These are phyloP conservation scores for Alfaro cultratus DNA, from an alignment of 2,797 vertebrate genomes.

Conservation along the genomic window DNA sequence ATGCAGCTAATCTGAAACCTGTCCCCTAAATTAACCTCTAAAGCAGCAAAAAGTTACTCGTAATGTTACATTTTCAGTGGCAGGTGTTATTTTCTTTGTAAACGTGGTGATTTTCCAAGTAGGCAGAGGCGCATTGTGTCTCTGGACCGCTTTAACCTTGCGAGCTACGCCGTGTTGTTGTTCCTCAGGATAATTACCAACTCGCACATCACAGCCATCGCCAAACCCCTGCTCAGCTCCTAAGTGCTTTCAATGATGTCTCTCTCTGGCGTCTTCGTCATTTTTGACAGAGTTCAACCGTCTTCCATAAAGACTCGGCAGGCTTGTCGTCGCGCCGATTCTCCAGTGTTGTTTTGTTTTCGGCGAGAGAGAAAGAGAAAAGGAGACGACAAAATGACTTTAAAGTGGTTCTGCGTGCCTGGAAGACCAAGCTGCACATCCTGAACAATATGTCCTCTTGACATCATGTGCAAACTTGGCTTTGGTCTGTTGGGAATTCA, in stretches of 20 bases:
- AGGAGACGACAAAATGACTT: slow-evolving; percentile 9
- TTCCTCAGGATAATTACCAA: slow-evolving; percentile 37
- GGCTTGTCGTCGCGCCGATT: slow-evolving; percentile 25
- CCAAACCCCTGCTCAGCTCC: slow-evolving; percentile 43
- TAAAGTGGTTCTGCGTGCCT: slow-evolving; percentile 37
- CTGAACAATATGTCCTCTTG: slow-evolving; percentile 28
- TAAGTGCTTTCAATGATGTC: slow-evolving; percentile 53
- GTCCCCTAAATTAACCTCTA: background rate
- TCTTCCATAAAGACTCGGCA: slow-evolving; percentile 25
- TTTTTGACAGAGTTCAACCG: slow-evolving; percentile 63
- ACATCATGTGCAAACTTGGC: slow-evolving; percentile 31
- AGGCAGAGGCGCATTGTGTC: background rate
- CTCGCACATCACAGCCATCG: slow-evolving; percentile 29
- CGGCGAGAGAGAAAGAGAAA: background rate
- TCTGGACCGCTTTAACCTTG: slow-evolving; percentile 44
- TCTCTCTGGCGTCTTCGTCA: slow-evolving; percentile 44
- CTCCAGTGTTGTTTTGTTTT: slow-evolving; percentile 26
- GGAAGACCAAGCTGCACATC: slow-evolving; percentile 26
- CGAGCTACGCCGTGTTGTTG: slow-evolving; percentile 43
- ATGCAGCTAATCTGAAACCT: background rate
- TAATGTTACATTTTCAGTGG: slow-evolving; percentile 1
- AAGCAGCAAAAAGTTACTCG: background rate
- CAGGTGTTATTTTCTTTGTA: background rate
- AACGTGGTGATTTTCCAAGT: background rate
- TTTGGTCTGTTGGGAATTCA: slow-evolving; percentile 14